phyloP scores from a whole-genome alignment of 2,113 vertebrate genomes.

The Pelobates fuscus region DNA sequence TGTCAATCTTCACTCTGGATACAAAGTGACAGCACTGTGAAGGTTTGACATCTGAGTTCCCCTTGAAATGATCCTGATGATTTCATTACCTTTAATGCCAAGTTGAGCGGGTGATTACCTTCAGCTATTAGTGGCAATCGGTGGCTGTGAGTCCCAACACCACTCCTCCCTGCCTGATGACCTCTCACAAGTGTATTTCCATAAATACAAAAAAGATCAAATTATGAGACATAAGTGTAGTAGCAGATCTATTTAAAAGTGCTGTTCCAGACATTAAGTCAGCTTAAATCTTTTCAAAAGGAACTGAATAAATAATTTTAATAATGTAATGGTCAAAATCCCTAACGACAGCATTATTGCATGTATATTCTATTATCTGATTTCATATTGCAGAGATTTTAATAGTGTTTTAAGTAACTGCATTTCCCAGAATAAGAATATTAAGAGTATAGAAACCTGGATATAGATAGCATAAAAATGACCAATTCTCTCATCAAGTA shows the following conservation, averaged over 20 bases:
- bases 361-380: no score
- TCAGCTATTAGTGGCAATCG: conserved; percentile 60
- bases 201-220: conserved; percentile 3
- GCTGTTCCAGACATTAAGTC: background rate
- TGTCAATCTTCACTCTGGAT: conserved; percentile 23
- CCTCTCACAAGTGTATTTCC: no score
- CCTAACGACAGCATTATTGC: no score
- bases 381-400: no score
- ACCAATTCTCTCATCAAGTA: no score
- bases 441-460: no score
- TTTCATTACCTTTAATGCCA: conserved; percentile 63
- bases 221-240: conserved; percentile 9
- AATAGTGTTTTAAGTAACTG: no score
- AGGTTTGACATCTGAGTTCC: conserved; percentile 66
- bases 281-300: no score
- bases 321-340: no score
- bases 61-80: conserved; percentile 64
- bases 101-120: conserved; percentile 64
- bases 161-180: conserved; percentile 57
- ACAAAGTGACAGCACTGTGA: conserved; percentile 53
- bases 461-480: no score
- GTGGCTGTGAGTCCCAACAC: conserved; percentile 59
- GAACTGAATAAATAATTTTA: no score
- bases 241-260: background rate
- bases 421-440: no score